Evolutionary conservation across 2,888 invertebrate genomes (phyloP), one percentile per base, ranked within the genome.

Genomic region (Hypomecis punctinalis): DNA sequence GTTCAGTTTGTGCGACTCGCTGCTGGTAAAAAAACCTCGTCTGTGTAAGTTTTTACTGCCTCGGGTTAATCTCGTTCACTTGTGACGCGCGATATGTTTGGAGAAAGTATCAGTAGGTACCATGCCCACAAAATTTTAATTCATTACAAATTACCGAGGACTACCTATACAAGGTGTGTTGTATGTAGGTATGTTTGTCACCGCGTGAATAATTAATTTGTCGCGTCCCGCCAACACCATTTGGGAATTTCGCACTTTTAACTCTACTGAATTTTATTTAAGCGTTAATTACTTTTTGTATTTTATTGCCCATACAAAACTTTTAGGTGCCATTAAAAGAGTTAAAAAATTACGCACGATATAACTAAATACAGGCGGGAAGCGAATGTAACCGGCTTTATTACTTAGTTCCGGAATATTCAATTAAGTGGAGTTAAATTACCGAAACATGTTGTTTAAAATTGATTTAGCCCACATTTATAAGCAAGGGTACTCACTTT

Each of bases 191-290:
- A 40, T 61, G 56, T 52, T 9, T 47, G 42, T 60, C 55, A 49
- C 48, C 53, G 40, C 57, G 60, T 64, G 39, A 66, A 61, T 66
- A 66, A 61, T 66, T 66, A 61, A 66, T 66, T 65, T 53, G 65
- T 53, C 36, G 57, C 45, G 55, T 43, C 6, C 54, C 9, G 35
- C 36, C 55, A 51, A 35, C 55, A 47, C 51, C 60, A 37, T 58
- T 66, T 39, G 61, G 52, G 43, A 51, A 39, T 66, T 61, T 61
- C 58, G 39, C 48, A 48, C 53, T 61, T 61, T 64, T 59, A 46
- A 59, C 52, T 23, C 51, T 23, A 52, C 36, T 49, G 59, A 59
- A 58, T 61, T 66, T 66, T 61, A 61, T 61, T 66, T 53, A 43
- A 36, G 39, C 35, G 48, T 57, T 61, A 61, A 66, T 66, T 66